Base-by-base conservation (phyloP, 2,888 invertebrate species). In the Isotomurus palustris region DNA sequence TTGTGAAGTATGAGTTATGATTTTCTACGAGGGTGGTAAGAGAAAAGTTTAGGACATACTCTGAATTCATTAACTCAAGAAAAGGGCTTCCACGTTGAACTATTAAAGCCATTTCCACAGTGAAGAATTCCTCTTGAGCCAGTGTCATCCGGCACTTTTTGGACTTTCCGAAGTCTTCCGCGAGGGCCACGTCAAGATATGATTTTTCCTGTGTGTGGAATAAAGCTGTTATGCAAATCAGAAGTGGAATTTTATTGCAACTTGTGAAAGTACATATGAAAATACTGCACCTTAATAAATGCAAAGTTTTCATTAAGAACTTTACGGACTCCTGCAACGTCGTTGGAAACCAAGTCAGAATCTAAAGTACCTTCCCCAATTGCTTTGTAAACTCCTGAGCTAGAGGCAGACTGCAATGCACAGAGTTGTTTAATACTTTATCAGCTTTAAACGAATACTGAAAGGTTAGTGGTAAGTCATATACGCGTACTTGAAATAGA, bases 81-180 rank as follows among this genome's bases (percentile, higher is more conserved):
- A 61, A 45, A 1, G 40, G 48, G 45, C 58, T 58, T 35, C 60
- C 48, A 44, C 67, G 68, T 8, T 49, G 58, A 2, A 70, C 52
- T n/a, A 62, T 62, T 22, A 67, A 29, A 17, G 67, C 64, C 10
- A 61, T 29, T 21, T 65, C 68, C 8, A 64, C 67, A 1, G 63
- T 67, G 43, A 66, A 70, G 35, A 70, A 70, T 1, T 54, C 62
- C n/a, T 66, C 47, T 19, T 62, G 64, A 3, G 70, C 68, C 3
- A 66, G 21, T 4, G 70, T 70, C 8, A 70, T 22, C 3, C 70
- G 54, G 47, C 70, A 70, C 40, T 56, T 52, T 14, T 64, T 36
- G 1, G 43, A 40, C 29, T 49, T 19, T 8, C 50, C 53, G 44
- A 64, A 70, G 59, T 70, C 70, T 6, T 53, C 25, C 2, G 49